Base-by-base conservation (phyloP, 2,797 vertebrate genomes). In the Decapterus maruadsi region DNA sequence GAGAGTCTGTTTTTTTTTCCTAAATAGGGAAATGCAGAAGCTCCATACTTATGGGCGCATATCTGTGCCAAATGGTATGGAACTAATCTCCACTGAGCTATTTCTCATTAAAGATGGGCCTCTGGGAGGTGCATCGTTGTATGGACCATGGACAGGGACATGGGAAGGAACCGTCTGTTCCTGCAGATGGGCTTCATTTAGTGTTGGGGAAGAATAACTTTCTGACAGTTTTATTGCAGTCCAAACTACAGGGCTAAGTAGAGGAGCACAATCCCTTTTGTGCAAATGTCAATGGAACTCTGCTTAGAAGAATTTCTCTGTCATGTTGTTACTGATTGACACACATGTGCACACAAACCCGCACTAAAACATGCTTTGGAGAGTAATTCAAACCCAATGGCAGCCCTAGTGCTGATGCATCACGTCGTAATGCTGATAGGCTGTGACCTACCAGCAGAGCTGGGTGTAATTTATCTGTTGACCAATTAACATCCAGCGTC, bases 81-180 rank as follows among this genome's bases (percentile, higher is more conserved):
- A 95, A 94, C 93, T 95, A 95, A 95, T 95, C 92, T 91, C 83
- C 73, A 79, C 87, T 87, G 91, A 94, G 93, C 85, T 94, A 94
- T 93, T 95, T 94, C 92, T 94, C 93, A 95, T 95, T 95, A 94
- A 88, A 93, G 85, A 76, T 59, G 86, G 90, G 89, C 91, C 92
- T 92, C 87, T 78, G 40, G 56, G 83, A 84, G 83, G 78, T 80
- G 72, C 76, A 80, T 84, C 34, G 38, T 59, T 85, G 87, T 86
- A 75, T 69, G 70, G 78, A 89, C 86, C n/a, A 60, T 5, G 48
- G 73, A 89, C 67, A 63, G 77, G 65, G 84, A 87, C 85, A 82
- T 73, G 67, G 67, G 72, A 72, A 84, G 75, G 70, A 89, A 78
- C 84, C 81, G 69, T 90, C 81, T 90, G 67, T 90, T 91, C 66